Percentiles rank a stretch among this genome's conserved stretches.
Evolutionary conservation across 2,888 invertebrate species (phyloP).

Genomic region (Pseudeuparius sepicola): DNA sequence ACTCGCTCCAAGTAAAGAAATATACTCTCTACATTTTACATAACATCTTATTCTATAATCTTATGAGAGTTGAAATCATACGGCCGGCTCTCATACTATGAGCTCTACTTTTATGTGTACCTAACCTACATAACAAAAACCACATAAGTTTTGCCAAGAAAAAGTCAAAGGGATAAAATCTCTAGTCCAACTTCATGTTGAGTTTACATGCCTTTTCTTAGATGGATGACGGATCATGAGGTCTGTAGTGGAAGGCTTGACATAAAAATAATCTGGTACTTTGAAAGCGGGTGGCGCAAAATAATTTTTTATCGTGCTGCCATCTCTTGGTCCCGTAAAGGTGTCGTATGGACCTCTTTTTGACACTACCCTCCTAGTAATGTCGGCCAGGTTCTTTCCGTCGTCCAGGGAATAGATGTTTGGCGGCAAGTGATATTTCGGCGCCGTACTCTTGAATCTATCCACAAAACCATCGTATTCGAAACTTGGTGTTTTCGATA

Average conservation of each 20-base stretch:
- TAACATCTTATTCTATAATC: too few relatives aligned
- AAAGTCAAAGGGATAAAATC: too few relatives aligned
- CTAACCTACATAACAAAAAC: too few relatives aligned
- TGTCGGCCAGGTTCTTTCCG: constrained; percentile 21
- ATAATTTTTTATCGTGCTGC: constrained; percentile 44
- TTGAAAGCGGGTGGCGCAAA: constrained; percentile 34
- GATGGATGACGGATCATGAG: constrained; percentile 28
- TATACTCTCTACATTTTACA: too few relatives aligned
- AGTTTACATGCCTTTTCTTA: constrained; percentile 25
- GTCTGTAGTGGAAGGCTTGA: constrained; percentile 30
- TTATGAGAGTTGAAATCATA: too few relatives aligned
- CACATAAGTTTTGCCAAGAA: too few relatives aligned
- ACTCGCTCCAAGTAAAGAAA: too few relatives aligned
- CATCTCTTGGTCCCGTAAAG: constrained; percentile 44
- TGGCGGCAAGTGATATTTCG: constrained; percentile 28
- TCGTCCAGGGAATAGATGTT: constrained; percentile 30
- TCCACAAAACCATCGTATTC: constrained; percentile 33
- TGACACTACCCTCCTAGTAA: constrained; percentile 27
- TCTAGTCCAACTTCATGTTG: too few relatives aligned
- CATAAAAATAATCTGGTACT: constrained; percentile 31
- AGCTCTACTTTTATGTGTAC: too few relatives aligned
- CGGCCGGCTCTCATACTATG: too few relatives aligned
- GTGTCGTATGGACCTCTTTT: constrained; percentile 35
- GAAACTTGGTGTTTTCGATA: constrained; percentile 29
- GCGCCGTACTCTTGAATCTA: constrained; percentile 29